phyloP scores from a whole-genome alignment of 2,888 invertebrate genomes.

The Papilio elwesi region DNA sequence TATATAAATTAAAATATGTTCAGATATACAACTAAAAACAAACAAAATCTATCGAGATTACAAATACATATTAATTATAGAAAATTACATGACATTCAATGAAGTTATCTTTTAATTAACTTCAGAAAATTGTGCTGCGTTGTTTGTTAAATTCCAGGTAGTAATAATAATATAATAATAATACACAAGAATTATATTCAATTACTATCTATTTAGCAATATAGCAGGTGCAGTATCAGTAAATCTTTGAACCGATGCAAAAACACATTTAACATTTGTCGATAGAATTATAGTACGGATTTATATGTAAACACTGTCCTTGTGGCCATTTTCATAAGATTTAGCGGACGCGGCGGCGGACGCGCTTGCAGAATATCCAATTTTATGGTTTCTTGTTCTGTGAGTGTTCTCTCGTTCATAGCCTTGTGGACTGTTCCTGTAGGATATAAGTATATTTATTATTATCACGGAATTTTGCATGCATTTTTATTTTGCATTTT shows the following conservation, averaged over 20 bases:
- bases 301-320: slow-evolving; percentile 22
- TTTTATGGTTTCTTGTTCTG: slow-evolving; percentile 48
- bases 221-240: background rate
- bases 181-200: slow-evolving; percentile 1
- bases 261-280: background rate
- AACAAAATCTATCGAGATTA: too few relatives aligned
- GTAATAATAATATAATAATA: too few relatives aligned
- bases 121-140: background rate
- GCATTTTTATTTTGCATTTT: background rate
- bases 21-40: too few relatives aligned
- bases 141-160: background rate
- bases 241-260: slow-evolving; percentile 11
- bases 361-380: slow-evolving; percentile 52
- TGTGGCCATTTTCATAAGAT: slow-evolving; percentile 36
- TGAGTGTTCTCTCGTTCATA: slow-evolving; percentile 23
- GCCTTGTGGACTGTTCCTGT: slow-evolving; percentile 17
- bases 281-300: background rate
- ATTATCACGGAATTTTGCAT: background rate
- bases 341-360: slow-evolving; percentile 54
- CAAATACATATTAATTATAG: too few relatives aligned
- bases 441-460: background rate
- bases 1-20: too few relatives aligned
- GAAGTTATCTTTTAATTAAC: too few relatives aligned
- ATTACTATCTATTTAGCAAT: background rate
- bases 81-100: too few relatives aligned